Base-by-base conservation (phyloP, 1,140 invertebrate species). In the Saccostrea echinata region DNA sequence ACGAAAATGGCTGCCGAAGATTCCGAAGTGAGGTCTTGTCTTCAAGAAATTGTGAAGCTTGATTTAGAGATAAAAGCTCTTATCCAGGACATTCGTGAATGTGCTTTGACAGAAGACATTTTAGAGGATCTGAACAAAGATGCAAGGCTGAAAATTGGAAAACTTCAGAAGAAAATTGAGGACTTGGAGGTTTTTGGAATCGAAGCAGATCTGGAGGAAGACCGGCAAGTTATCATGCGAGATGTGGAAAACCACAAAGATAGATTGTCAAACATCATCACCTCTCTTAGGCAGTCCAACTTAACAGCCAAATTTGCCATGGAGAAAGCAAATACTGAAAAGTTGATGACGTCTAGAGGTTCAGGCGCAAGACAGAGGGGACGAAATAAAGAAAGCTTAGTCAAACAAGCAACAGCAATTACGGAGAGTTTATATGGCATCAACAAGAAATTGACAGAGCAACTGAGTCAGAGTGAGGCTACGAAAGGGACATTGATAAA, bases 341-440 rank as follows among this genome's bases (percentile, higher is more conserved):
- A 94, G 84, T 88, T 95, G 16, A 64, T 95, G 30, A 90, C 68
- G 0, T 30, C 81, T 80, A 93, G 92, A 55, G 89, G 89, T 16
- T 88, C 90, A 53, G 71, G 87, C n/a, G 35, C 91, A 30, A 91
- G 91, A 83, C 89, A 92, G 89, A 92, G 92, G 91, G 93, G 68
- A 68, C 92, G 91, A 51, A 93, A 89, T 43, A 94, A 94, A 61
- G 92, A 94, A 76, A 86, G 88, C 2, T 84, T 94, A 80, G 92
- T 91, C 0, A 94, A 93, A 84, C 86, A 91, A 51, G 91, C 92
- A 0, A 90, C 87, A 61, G 90, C 91, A 84, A 93, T 95, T 53
- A 98, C 98, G 3, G 97, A 98, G 89, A 97, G 97, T 94, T 95
- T 99, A 90, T 94, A 98, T 68, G 96, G 97, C 71, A 97, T 99